Evolutionary conservation across 2,888 invertebrate genomes (phyloP).

Genomic region (Chrysopilus asiliformis): DNA sequence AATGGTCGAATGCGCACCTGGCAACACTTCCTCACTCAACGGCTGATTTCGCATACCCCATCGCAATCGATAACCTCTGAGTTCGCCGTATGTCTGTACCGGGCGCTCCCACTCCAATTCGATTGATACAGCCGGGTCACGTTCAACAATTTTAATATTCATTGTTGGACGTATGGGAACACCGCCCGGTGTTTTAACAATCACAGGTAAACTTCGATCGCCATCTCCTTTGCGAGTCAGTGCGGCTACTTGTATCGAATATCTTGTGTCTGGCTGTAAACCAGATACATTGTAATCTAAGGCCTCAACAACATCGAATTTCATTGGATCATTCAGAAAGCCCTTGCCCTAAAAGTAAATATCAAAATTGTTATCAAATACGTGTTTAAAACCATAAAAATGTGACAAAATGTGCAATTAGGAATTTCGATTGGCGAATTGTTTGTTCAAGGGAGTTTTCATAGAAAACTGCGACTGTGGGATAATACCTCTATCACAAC

Average conservation of each 20-base stretch:
- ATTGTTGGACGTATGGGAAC: constrained; percentile 77
- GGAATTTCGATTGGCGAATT: no score
- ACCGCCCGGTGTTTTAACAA: constrained; percentile 84
- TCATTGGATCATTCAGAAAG: constrained; percentile 74
- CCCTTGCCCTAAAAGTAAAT: constrained; percentile 46
- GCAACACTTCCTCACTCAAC: constrained; percentile 56
- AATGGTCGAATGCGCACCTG: constrained; percentile 51
- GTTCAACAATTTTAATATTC: constrained; percentile 66
- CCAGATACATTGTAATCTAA: constrained; percentile 73
- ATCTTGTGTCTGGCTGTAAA: constrained; percentile 89
- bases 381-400: no score
- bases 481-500: no score
- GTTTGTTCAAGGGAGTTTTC: no score
- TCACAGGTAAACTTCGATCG: constrained; percentile 72
- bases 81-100: constrained; percentile 73
- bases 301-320: constrained; percentile 73
- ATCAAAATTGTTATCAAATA: no score
- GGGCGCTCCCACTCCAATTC: constrained; percentile 90
- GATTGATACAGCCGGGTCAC: constrained; percentile 76
- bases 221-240: constrained; percentile 96
- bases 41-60: constrained; percentile 77
- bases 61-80: constrained; percentile 73
- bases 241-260: constrained; percentile 89
- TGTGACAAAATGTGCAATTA: no score
- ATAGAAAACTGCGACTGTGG: no score